Conservation (phyloP, 1,140 invertebrate genomes). For the Drosophila kepulauana region DNA sequence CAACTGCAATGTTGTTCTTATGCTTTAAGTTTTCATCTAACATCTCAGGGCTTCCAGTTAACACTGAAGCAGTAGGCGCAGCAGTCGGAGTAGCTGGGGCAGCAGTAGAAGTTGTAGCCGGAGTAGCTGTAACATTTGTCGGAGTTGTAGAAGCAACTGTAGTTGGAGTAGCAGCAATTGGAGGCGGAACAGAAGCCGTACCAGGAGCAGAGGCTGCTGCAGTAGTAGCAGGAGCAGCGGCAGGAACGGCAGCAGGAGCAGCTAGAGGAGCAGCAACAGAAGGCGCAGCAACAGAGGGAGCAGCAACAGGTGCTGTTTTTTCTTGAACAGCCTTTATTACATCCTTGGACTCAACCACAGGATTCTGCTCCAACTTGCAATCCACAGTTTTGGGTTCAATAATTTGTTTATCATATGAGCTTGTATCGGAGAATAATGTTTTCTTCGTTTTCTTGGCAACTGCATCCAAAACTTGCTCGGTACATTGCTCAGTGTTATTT, state of each 20-base stretch:
- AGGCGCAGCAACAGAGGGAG: background rate
- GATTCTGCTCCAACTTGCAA: slow-evolving; percentile 33
- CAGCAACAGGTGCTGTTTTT: background rate
- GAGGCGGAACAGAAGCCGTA: background rate
- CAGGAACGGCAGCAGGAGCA: background rate
- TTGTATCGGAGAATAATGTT: slow-evolving; percentile 62
- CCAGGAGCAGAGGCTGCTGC: background rate
- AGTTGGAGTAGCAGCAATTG: background rate
- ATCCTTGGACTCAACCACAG: slow-evolving; percentile 4
- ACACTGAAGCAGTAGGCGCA: background rate
- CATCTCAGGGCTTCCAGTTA: background rate
- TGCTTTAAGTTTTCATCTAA: background rate
- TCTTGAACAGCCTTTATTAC: background rate
- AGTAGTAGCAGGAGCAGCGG: background rate
- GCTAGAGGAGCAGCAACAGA: background rate
- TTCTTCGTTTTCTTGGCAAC: slow-evolving; percentile 83
- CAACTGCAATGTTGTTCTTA: background rate
- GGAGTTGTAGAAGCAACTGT: background rate
- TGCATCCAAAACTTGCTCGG: slow-evolving; percentile 73
- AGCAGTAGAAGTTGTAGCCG: background rate
- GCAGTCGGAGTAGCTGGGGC: background rate
- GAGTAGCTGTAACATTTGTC: background rate
- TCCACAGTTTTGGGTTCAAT: slow-evolving; percentile 21
- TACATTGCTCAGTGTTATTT: slow-evolving; percentile 23
- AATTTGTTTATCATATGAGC: slow-evolving; percentile 39